These are phyloP conservation scores for Cactoblastis cactorum DNA, from an alignment of 2,888 invertebrate species.

Conservation along the genomic window DNA sequence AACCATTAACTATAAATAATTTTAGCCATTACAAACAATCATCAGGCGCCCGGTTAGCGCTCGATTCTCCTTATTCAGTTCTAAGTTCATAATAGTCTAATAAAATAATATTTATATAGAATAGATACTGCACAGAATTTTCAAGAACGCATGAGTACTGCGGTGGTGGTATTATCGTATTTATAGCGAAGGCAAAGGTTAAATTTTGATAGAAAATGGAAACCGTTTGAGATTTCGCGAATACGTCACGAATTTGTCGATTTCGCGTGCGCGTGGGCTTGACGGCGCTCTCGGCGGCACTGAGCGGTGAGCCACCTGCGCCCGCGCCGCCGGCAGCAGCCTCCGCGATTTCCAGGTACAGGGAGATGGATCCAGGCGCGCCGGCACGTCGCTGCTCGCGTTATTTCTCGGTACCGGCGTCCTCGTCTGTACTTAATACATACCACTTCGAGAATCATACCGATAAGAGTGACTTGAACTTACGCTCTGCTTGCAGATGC, in stretches of 20 bases:
- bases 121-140: constrained; percentile 45
- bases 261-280: constrained; percentile 51
- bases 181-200: constrained; percentile 46
- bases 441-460: constrained; percentile 14
- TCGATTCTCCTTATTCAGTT: constrained; percentile 41
- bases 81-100: constrained; percentile 39
- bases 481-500: constrained; percentile 16
- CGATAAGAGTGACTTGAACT: constrained; percentile 9
- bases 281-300: constrained; percentile 23
- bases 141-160: constrained; percentile 32
- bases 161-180: constrained; percentile 40
- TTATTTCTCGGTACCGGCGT: constrained; percentile 28
- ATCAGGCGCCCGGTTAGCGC: constrained; percentile 35
- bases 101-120: constrained; percentile 32
- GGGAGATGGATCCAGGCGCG: constrained; percentile 34
- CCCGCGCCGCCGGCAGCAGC: constrained; percentile 44
- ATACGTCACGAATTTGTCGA: constrained; percentile 46
- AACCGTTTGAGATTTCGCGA: constrained; percentile 40
- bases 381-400: constrained; percentile 29
- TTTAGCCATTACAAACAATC: constrained; percentile 30
- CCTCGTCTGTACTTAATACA: constrained; percentile 17
- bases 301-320: constrained; percentile 46
- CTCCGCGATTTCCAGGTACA: constrained; percentile 41
- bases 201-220: constrained; percentile 46
- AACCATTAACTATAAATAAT: constrained; percentile 19